Conservation (phyloP, 2,797 vertebrate species). For the Platalea minor region DNA sequence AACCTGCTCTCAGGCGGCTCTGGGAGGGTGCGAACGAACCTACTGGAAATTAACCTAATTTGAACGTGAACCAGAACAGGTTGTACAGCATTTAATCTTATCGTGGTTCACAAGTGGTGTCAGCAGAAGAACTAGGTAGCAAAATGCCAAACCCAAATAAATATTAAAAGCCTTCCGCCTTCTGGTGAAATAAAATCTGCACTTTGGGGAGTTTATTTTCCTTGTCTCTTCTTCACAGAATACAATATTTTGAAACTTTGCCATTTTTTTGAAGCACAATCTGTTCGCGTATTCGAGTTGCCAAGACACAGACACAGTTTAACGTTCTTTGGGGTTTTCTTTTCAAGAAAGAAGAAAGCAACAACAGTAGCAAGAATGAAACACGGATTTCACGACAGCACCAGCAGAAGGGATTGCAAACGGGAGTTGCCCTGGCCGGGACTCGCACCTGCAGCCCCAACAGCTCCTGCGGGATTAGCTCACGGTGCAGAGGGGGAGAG, state of each 20-base stretch:
- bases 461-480: neutral
- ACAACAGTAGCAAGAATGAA: neutral
- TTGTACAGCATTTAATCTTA: neutral
- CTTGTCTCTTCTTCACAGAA: slow-evolving; percentile 49
- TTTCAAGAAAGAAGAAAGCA: slow-evolving; percentile 13
- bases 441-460: neutral
- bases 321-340: slow-evolving; percentile 41
- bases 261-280: slow-evolving; percentile 61
- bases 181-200: slow-evolving; percentile 24
- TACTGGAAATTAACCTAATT: neutral
- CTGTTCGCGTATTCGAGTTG: neutral
- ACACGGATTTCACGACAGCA: rapidly evolving
- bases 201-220: slow-evolving; percentile 63
- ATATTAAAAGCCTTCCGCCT: slow-evolving; percentile 23
- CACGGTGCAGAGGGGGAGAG: rapidly evolving
- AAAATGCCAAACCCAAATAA: slow-evolving; percentile 52
- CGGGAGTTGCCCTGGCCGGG: neutral
- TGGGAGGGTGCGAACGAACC: neutral
- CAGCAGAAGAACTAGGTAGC: slow-evolving; percentile 8
- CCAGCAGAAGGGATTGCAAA: neutral
- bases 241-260: slow-evolving; percentile 64
- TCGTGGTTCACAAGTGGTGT: neutral
- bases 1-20: neutral
- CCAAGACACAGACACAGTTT: slow-evolving; percentile 43
- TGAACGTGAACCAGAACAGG: neutral